A percentile compares a stretch with the other conserved stretches of the same genome.
phyloP scores from a whole-genome alignment of 2,797 vertebrate species.

The Falco biarmicus region DNA sequence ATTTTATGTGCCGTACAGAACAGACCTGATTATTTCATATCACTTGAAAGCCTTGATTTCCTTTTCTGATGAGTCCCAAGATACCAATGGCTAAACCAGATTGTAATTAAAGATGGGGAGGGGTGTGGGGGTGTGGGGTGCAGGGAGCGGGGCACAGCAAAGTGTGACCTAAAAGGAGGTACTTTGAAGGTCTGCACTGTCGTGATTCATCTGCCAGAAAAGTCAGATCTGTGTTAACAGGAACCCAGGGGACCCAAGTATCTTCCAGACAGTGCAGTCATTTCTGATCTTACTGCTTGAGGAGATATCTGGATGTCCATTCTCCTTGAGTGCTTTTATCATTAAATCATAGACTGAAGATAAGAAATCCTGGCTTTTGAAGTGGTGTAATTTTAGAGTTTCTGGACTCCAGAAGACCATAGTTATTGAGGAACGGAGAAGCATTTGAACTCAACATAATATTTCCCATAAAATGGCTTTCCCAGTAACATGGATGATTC shows the following conservation, averaged over 20 bases:
- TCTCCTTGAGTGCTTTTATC: background rate
- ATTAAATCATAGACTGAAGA: background rate
- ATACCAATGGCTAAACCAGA: background rate
- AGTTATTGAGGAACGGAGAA: background rate
- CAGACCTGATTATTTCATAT: conserved; percentile 3
- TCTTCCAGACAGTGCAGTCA: background rate
- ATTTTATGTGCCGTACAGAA: background rate
- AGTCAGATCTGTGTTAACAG: background rate
- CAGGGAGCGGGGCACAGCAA: background rate
- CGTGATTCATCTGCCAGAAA: background rate
- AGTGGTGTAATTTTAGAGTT: background rate
- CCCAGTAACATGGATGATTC: background rate
- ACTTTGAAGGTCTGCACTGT: background rate
- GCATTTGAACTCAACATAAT: background rate
- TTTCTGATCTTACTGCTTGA: background rate
- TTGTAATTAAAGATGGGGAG: background rate
- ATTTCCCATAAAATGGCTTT: background rate
- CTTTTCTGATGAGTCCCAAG: background rate
- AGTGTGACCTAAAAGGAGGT: background rate
- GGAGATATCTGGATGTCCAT: background rate
- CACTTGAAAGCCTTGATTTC: background rate
- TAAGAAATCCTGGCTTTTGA: background rate
- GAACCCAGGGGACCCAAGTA: background rate
- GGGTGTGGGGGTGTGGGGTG: too few relatives aligned
- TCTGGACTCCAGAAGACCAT: background rate